Evolutionary conservation across 2,113 vertebrate genomes (phyloP).

Genomic region (Cynoglossus semilaevis): DNA sequence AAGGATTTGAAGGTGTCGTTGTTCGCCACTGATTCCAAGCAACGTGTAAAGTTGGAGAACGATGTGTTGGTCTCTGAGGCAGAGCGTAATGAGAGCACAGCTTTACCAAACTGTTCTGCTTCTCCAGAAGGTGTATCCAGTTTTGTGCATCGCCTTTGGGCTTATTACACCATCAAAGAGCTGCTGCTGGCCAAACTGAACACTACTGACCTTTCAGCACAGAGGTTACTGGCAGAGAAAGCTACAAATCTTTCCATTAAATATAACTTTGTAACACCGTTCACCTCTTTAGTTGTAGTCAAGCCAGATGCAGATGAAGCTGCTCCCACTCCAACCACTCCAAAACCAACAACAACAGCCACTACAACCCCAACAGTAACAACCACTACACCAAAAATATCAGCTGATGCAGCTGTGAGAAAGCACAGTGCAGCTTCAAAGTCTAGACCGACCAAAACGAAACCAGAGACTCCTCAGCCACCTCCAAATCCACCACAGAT

Average conservation of each 20-base stretch:
- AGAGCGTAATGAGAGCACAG: conserved; percentile 48
- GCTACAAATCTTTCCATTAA: conserved; percentile 82
- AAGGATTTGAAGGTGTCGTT: conserved; percentile 73
- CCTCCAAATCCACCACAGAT: conserved; percentile 27
- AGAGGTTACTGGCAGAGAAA: conserved; percentile 75
- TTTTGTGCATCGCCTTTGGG: conserved; percentile 82
- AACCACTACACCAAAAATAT: conserved; percentile 25
- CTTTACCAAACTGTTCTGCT: conserved; percentile 46
- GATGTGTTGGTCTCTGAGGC: conserved; percentile 54
- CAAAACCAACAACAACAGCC: conserved; percentile 34
- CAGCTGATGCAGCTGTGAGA: conserved; percentile 12
- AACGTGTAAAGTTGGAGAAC: conserved; percentile 64
- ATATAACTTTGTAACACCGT: conserved; percentile 84
- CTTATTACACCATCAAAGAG: conserved; percentile 83
- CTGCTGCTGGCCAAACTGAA: conserved; percentile 76
- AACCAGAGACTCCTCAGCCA: conserved; percentile 40
- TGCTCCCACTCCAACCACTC: conserved; percentile 43
- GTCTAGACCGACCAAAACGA: conserved; percentile 43
- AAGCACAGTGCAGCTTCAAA: conserved; percentile 28
- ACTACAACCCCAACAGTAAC: conserved; percentile 40
- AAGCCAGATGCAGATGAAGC: conserved; percentile 72
- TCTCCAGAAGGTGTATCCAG: conserved; percentile 55
- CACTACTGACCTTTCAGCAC: conserved; percentile 58
- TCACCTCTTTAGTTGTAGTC: conserved; percentile 83
- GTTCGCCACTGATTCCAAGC: conserved; percentile 67